Base-by-base conservation (phyloP, 2,888 invertebrate genomes). In the Rhaphigaster nebulosa region DNA sequence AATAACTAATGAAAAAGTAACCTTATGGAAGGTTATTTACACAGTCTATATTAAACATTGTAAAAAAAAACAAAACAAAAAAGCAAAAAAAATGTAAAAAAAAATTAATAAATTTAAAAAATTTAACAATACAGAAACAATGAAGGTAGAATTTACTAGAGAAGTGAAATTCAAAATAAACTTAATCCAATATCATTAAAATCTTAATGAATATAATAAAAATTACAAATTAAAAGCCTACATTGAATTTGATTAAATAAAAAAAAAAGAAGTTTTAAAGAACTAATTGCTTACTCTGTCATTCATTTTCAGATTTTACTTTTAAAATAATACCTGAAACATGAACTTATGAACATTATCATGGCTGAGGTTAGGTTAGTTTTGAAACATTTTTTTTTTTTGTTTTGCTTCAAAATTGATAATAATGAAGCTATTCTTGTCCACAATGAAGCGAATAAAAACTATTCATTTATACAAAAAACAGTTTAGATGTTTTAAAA, bases 241-340 rank as follows among this genome's bases (percentile, higher is more conserved):
- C 5, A 65, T 34, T 65, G 60, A 60, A n/a, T 60, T 60, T 60
- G 26, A 60, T 60, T 4, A 60, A 60, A 60, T n/a, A 65, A 34
- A 76, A 38, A 76, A 38, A 38, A 70, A 18, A 5, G 26, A 60
- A 60, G 12, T 3, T 54, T 38, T 60, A 65, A 88, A 45, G 41
- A 88, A 88, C 41, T 45, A 70, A 88, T 65, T 60, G 84, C 45
- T 84, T 84, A 45, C 84, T 84, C 84, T 84, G 45, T 41, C 84
- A 84, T 84, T 50, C 45, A 84, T 84, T 84, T 84, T 84, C 45
- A 84, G 84, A 84, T 84, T 84, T 38, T 76, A 76, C 70, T 60
- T 54, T 54, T 88, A 88, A 88, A 26, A 88, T n/a, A 84, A 84
- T 84, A 84, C 84, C 84, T 84, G 45, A 84, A 84, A 84, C n/a